Percentiles rank a stretch among this genome's conserved stretches.
Evolutionary conservation across 2,113 vertebrate genomes (phyloP).

Genomic region (pig (Sus scrofa)): T2T-Sscrofa CM000820.6:26050501-26051000

Average conservation of each 20-base stretch:
- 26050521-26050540: neutral
- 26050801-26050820: fast-evolving
- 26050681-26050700: neutral
- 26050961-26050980: neutral
- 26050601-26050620: neutral
- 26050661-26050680: neutral
- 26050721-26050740: neutral
- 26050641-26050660: neutral
- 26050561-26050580: no score
- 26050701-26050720: neutral
- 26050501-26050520: neutral
- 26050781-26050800: fast-evolving
- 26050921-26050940: neutral
- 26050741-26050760: neutral
- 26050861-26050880: neutral
- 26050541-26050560: no score
- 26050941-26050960: neutral
- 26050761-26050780: neutral
- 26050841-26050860: neutral
- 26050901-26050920: neutral
- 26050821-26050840: neutral
- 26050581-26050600: neutral
- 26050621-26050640: neutral
- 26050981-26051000: neutral
- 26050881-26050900: neutral